Base-by-base conservation (phyloP, 1,140 invertebrate species). In the Galleria mellonella region DNA sequence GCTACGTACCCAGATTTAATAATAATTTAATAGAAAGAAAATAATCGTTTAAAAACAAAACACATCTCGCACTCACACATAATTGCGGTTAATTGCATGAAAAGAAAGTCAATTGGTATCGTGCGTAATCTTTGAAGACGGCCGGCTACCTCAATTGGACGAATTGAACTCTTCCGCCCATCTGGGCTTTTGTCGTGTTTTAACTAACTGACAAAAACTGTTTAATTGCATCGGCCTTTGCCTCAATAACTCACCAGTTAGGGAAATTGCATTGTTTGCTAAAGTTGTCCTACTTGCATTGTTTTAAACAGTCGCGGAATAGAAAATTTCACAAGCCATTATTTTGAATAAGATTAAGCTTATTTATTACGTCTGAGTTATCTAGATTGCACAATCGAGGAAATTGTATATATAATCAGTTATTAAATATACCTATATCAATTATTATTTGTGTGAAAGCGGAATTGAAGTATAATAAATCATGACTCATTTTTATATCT, bases 141-240 rank as follows among this genome's bases (percentile, higher is more conserved):
- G 35, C 47, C 47, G 47, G 37, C 39, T 23, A 32, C 30, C 9
- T 45, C 48, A 51, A 51, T 51, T 51, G 48, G 15, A 23, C 27
- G 48, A 23, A 40, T 44, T 33, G 13, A 44, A 38, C 41, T 13
- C 12, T 51, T 44, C 47, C 47, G 40, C 32, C 28, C 47, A 43
- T 49, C 40, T 49, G 47, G 37, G n/a, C 10, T 6, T 17, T n/a
- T 31, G 13, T 37, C 15, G 36, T 38, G 33, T 15, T 47, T 38
- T 38, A 49, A 42, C 27, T 11, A 6, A 30, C 32, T 38, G 35
- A 49, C 33, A 43, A 43, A 37, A 33, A 35, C 31, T 23, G n/a
- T 10, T 9, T 49, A 49, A 49, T 38, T 43, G 41, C n/a, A 27
- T 23, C 35, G 41, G 28, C 32, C 39, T 43, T 43, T 43, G 31